phyloP scores from a whole-genome alignment of 2,888 invertebrate genomes.

The Phortica magna region DNA sequence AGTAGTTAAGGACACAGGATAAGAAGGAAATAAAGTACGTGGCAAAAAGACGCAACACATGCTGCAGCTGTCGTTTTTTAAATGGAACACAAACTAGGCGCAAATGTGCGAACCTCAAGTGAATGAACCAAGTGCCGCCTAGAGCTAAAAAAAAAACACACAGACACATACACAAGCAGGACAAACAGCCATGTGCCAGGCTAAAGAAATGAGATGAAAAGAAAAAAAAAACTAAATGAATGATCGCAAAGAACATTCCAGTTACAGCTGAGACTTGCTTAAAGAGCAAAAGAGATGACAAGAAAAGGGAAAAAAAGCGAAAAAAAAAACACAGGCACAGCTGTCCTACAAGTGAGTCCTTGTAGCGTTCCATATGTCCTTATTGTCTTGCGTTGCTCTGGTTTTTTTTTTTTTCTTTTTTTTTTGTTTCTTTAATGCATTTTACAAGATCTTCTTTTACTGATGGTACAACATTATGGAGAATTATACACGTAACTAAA shows the following conservation, averaged over 20 bases:
- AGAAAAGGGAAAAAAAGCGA: background rate
- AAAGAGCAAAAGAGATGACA: background rate
- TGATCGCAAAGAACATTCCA: constrained; percentile 33
- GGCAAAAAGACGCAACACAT: background rate
- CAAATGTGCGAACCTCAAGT: constrained; percentile 49
- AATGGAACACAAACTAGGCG: constrained; percentile 50
- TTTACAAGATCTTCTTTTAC: background rate
- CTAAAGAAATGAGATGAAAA: no score
- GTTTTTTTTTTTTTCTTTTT: background rate
- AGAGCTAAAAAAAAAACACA: background rate
- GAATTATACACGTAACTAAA: no score
- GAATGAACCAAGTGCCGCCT: constrained; percentile 1
- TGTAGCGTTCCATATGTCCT: background rate
- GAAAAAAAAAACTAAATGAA: no score
- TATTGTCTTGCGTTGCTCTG: background rate
- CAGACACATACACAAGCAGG: constrained; percentile 30
- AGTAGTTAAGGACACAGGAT: background rate
- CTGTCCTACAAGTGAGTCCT: background rate
- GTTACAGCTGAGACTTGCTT: constrained; percentile 30
- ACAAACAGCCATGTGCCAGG: background rate
- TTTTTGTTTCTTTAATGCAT: background rate
- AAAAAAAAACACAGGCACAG: background rate
- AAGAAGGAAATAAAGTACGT: background rate
- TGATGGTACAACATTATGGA: no score
- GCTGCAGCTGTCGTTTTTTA: constrained; percentile 16